Evolutionary conservation across 2,113 vertebrate species (phyloP).

Genomic region (Leptobrachium leishanense): DNA sequence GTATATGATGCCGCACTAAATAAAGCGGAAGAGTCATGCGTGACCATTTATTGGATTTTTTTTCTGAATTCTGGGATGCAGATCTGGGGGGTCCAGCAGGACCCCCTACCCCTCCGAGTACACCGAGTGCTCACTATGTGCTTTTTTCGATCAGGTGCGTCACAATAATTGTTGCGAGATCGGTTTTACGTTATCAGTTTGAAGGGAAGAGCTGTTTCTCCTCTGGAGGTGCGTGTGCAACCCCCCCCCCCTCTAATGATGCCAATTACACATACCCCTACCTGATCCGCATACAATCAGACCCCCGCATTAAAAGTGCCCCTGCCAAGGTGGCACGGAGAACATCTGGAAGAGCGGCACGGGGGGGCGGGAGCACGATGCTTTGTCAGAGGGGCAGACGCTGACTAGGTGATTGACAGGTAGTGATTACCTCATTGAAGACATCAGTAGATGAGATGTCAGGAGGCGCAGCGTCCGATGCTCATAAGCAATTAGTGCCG

Average conservation of each 20-base stretch:
- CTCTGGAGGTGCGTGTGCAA: not conserved
- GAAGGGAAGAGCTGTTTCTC: not conserved
- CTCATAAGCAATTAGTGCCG: constrained; percentile 46
- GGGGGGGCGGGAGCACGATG: constrained; percentile 4
- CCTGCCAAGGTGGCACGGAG: constrained; percentile 6
- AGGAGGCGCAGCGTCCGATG: constrained; percentile 35
- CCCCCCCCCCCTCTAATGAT: constrained; percentile 8
- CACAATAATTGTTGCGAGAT: too few relatives aligned
- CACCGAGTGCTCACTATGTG: too few relatives aligned
- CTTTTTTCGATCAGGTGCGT: too few relatives aligned
- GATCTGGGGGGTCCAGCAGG: too few relatives aligned
- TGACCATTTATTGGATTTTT: too few relatives aligned
- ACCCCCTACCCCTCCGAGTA: too few relatives aligned
- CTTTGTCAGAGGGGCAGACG: constrained; percentile 25
- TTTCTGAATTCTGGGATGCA: too few relatives aligned
- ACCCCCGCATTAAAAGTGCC: not conserved
- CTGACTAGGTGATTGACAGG: constrained; percentile 27
- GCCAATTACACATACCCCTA: constrained; percentile 18
- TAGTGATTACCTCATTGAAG: constrained; percentile 49
- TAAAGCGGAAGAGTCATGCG: too few relatives aligned
- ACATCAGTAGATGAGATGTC: constrained; percentile 42
- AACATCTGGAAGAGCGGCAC: constrained; percentile 29
- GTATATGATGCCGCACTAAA: too few relatives aligned
- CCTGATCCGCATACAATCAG: constrained; percentile 30
- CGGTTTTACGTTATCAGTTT: too few relatives aligned